Base-by-base conservation (phyloP, 2,888 invertebrate species). In the Andrena hattorfiana region DNA sequence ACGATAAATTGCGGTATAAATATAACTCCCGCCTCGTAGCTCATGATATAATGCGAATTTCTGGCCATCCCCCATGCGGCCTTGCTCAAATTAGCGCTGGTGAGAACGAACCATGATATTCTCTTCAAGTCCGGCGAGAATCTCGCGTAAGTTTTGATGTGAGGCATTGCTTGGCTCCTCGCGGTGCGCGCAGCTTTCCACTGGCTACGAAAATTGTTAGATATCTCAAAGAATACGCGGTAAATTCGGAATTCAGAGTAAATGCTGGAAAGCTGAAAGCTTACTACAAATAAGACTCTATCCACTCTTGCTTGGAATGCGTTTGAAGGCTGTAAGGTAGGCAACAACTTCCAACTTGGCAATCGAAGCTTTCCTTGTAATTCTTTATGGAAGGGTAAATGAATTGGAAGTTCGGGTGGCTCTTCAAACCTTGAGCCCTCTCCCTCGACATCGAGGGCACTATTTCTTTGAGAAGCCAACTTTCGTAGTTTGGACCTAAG, bases 41-140 rank as follows among this genome's bases (percentile, higher is more conserved):
- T 98, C 93, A 97, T 96, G 8, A 99, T 96, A 87, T 94, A 94
- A 70, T 96, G 92, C 1, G 83, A 80, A 35, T 94, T 92, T 48
- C 97, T 95, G 0, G 95, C 92, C 0, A 95, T 95, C 56, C 99
- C 99, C 99, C 99, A 99, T 0, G 99, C 99, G 0, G 99, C 98
- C 95, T 99, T 99, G 13, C 99, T 99, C 42, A 99, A 94, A 94
- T 99, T 99, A 0, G 98, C 98, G 72, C 99, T 99, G 0, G 99
- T 99, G 0, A 99, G 94, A 0, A 98, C 94, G 93, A 97, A 98
- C 97, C 97, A 99, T 0, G 98, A 96, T 3, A 97, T 95, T 87
- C 95, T 94, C n/a, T 94, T 94, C 77, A 94, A 93, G 91, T 97
- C 96, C 0, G 97, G 96, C 0, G 97, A 97, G 2, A 96, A 94